phyloP scores from a whole-genome alignment of 2,888 invertebrate genomes.

The Agonopterix alstromeriana region DNA sequence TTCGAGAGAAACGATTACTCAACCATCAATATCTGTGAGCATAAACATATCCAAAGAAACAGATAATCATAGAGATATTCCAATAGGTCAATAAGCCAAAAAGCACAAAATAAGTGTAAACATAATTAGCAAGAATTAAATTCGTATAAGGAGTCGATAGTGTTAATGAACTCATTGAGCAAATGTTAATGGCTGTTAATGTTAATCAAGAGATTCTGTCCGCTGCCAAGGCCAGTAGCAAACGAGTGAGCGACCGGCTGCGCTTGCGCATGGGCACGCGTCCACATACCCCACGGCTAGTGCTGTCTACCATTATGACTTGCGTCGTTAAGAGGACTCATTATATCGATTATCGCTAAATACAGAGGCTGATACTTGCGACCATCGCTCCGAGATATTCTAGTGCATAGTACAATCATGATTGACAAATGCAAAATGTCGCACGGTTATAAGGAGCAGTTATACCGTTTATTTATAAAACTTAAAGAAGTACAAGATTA shows the following conservation, averaged over 20 bases:
- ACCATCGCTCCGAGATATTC: too few relatives aligned
- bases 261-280: constrained; percentile 7
- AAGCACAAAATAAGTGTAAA: not conserved
- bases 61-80: too few relatives aligned
- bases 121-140: too few relatives aligned
- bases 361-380: constrained; percentile 4
- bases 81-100: too few relatives aligned
- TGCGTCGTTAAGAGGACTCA: constrained; percentile 9
- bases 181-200: constrained; percentile 8
- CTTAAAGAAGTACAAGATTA: too few relatives aligned
- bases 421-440: too few relatives aligned
- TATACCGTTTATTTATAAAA: too few relatives aligned
- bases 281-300: constrained; percentile 4
- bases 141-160: constrained; percentile 2
- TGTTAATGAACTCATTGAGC: constrained; percentile 16
- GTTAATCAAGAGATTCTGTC: not conserved
- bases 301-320: constrained; percentile 8
- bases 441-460: too few relatives aligned
- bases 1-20: too few relatives aligned
- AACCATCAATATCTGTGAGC: too few relatives aligned
- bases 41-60: too few relatives aligned
- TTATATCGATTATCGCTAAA: constrained; percentile 11
- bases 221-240: constrained; percentile 1
- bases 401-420: too few relatives aligned
- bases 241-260: constrained; percentile 1